Evolutionary conservation across 64 coral and sea anemone genomes (phyloP).

Genomic region (Stylophora pistillata): DNA sequence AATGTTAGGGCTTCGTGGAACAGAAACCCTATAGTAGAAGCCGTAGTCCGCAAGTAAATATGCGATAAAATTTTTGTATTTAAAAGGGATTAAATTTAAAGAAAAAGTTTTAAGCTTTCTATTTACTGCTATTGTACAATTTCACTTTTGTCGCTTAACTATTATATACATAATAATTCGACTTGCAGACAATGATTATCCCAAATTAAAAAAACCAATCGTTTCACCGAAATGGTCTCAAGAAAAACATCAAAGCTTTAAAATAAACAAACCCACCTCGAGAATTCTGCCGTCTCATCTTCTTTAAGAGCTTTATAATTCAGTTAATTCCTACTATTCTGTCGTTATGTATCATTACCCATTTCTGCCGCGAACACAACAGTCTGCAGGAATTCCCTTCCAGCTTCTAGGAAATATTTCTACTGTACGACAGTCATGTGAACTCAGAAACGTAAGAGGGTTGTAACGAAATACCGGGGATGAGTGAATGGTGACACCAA

Average conservation of each 20-base stretch:
- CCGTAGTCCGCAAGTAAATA: not conserved
- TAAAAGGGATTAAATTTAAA: not conserved
- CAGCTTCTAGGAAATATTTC: not conserved
- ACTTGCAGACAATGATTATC: not conserved
- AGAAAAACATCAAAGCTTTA: not conserved
- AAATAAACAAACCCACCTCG: not conserved
- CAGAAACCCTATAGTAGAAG: not conserved
- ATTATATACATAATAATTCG: not conserved
- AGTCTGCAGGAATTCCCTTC: not conserved
- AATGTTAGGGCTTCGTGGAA: not conserved
- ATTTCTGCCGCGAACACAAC: not conserved
- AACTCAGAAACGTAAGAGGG: too few species aligned
- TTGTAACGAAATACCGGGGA: not conserved
- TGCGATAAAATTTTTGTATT: not conserved
- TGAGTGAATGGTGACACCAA: not conserved
- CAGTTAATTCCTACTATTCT: not conserved
- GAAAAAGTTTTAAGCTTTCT: not conserved
- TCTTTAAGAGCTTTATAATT: not conserved
- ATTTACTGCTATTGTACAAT: not conserved
- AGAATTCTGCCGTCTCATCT: not conserved
- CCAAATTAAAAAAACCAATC: not conserved
- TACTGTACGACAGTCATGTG: not conserved
- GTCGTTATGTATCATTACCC: too few species aligned
- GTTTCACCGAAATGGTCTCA: not conserved
- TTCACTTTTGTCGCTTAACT: not conserved